phyloP scores from a whole-genome alignment of 2,888 invertebrate species.

The Spilosoma lubricipeda region DNA sequence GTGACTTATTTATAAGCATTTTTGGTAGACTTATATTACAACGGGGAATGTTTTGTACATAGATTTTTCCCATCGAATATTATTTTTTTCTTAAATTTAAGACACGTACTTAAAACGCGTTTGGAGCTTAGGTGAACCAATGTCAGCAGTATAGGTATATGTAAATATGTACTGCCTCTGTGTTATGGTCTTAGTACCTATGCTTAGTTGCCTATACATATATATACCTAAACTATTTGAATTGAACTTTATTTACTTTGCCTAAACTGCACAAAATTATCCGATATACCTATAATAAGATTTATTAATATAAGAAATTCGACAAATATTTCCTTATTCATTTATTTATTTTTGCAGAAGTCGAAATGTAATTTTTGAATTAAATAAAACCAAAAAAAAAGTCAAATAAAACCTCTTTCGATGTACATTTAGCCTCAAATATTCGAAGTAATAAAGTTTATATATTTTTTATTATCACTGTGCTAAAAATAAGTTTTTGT shows the following conservation, averaged over 20 bases:
- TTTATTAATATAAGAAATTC: too few species aligned
- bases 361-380: background rate
- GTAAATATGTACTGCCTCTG: background rate
- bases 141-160: background rate
- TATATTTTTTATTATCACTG: conserved; percentile 7
- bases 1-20: background rate
- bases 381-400: too few species aligned
- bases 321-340: too few species aligned
- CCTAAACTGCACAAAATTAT: background rate
- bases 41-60: background rate
- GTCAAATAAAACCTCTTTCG: background rate
- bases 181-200: background rate
- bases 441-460: background rate
- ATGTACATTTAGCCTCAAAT: conserved; percentile 9
- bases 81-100: background rate
- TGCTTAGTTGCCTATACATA: background rate
- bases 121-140: background rate
- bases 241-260: background rate
- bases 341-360: background rate
- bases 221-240: background rate
- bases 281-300: background rate
- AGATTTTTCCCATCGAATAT: background rate
- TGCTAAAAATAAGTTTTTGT: conserved; percentile 12
- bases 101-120: background rate
- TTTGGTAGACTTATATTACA: background rate